Conservation (phyloP, 2,888 invertebrate genomes). For the Nomada ruficornis region DNA sequence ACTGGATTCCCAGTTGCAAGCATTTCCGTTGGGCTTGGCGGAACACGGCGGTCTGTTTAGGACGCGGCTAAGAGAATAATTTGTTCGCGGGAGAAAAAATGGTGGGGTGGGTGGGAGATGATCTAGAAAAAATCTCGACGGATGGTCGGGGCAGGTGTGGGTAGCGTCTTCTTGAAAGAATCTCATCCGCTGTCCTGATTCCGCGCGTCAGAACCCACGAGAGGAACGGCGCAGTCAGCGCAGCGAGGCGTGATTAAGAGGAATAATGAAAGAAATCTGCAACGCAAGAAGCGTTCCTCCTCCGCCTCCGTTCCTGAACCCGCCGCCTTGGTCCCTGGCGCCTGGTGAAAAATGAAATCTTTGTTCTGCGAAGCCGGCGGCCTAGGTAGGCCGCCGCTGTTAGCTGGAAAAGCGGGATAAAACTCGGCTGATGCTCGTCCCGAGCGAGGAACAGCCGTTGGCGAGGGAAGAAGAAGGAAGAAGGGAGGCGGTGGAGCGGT, state of each 20-base stretch:
- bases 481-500: constrained; percentile 66
- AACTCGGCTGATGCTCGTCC: constrained; percentile 70
- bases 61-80: constrained; percentile 16
- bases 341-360: constrained; percentile 76
- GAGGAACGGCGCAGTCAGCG: constrained; percentile 59
- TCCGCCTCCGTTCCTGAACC: constrained; percentile 51
- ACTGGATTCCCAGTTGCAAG: background rate
- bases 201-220: constrained; percentile 53
- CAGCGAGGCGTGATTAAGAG: constrained; percentile 66
- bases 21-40: background rate
- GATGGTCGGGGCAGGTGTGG: background rate
- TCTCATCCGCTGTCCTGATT: constrained; percentile 56
- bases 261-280: constrained; percentile 73
- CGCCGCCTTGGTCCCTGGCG: constrained; percentile 64
- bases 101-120: constrained; percentile 26
- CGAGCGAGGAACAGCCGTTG: constrained; percentile 59
- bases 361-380: constrained; percentile 74
- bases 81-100: background rate
- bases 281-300: constrained; percentile 65
- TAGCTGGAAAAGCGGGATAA: constrained; percentile 65
- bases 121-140: constrained; percentile 27
- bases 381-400: constrained; percentile 42
- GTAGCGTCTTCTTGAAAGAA: constrained; percentile 54
- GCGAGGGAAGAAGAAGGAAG: constrained; percentile 61
- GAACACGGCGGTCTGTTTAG: background rate